Conservation (phyloP, 23 tunicate genomes). For the Botrylloides violaceus region DNA sequence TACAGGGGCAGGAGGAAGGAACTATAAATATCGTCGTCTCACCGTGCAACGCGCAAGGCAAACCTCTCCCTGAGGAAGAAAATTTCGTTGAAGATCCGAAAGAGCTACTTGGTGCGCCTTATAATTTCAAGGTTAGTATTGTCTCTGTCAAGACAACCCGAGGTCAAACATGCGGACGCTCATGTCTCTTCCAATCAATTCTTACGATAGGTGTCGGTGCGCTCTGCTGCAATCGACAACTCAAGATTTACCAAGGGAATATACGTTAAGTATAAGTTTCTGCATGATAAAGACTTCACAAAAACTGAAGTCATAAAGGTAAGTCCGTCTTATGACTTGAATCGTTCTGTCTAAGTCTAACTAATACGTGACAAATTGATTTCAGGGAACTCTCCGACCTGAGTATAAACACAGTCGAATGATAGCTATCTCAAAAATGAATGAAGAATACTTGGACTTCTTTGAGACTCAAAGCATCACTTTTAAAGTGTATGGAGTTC, state of each 20-base stretch:
- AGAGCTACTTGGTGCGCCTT: slow-evolving; percentile 72
- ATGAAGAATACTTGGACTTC: slow-evolving; percentile 65
- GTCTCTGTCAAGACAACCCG: not conserved
- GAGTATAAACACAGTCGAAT: slow-evolving; percentile 71
- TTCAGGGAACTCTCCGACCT: slow-evolving; percentile 79
- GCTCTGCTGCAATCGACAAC: slow-evolving; percentile 63
- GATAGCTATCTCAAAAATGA: slow-evolving; percentile 54
- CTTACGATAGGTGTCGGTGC: slow-evolving; percentile 8
- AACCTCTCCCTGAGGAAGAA: slow-evolving; percentile 83
- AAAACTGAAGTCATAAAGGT: slow-evolving; percentile 70
- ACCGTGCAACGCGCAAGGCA: slow-evolving; percentile 77
- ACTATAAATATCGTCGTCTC: slow-evolving; percentile 47
- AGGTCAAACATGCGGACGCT: not conserved
- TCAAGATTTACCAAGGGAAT: slow-evolving; percentile 75
- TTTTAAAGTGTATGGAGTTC: slow-evolving; percentile 56
- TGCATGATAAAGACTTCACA: slow-evolving; percentile 36
- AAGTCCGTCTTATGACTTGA: slow-evolving; percentile 2
- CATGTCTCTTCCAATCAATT: not conserved
- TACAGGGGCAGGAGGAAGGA: slow-evolving; percentile 95
- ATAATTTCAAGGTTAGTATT: slow-evolving; percentile 71
- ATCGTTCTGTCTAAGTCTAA: no score
- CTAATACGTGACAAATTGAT: no score
- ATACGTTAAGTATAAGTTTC: slow-evolving; percentile 69
- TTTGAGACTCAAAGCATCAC: slow-evolving; percentile 74
- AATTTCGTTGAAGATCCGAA: slow-evolving; percentile 84